Base-by-base conservation (phyloP, 2,113 vertebrate species). In the Cygnus buccinator region DNA sequence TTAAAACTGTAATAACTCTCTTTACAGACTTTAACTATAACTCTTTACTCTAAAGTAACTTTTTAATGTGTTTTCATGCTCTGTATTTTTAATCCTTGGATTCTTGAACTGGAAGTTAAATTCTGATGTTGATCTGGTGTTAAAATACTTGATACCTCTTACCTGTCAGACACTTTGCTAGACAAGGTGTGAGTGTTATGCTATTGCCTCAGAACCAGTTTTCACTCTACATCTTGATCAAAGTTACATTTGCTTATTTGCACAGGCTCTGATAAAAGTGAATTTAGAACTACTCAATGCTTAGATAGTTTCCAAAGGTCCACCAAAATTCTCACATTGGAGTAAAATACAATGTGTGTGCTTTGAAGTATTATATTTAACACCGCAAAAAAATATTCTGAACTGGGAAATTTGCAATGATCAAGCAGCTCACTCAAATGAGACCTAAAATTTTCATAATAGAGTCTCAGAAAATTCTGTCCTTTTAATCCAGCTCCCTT, bases 401-500 rank as follows among this genome's bases (percentile, higher is more conserved):
- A 41, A 7, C 48, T 33, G 81, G 79, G 50, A 89, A 71, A 68
- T 86, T 73, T 17, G 29, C 13, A 68, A 0, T 43, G 50, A 96
- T 94, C 35, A 54, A 86, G 57, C 37, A 77, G 22, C 50, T 55
- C 20, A 26, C 46, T 91, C 74, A 61, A 20, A 89, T 44, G 43
- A 31, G 65, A 72, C 59, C 74, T 67, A 14, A 62, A 61, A 55
- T 62, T 55, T 66, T 72, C 48, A 66, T 93, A 18, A 19, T 33
- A 23, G 7, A 67, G 77, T 37, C 65, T 90, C 25, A 15, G 79
- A 70, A 84, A 86, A 82, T 72, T 66, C 35, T 91, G 33, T 41
- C 57, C 63, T 89, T 96, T 79, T 41, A 92, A 80, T 95, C 84
- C 70, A 39, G 14, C 72, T 94, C 9, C 79, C 1, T 66, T 95